These are phyloP conservation scores for Camponotus fellah DNA, from an alignment of 2,888 invertebrate species.

Conservation along the genomic window DNA sequence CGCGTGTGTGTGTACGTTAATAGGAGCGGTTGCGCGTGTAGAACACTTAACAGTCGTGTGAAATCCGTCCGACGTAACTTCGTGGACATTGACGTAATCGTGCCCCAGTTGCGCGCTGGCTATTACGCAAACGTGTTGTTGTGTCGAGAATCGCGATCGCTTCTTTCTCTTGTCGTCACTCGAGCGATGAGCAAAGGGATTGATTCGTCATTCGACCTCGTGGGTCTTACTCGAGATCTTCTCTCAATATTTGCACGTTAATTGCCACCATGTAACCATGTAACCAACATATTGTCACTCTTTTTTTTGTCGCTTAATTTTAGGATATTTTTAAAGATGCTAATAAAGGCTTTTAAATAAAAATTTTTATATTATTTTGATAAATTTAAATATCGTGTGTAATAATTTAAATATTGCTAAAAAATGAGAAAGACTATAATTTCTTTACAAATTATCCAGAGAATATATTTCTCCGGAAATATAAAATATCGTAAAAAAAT, in stretches of 20 bases:
- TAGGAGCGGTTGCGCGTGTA: conserved; percentile 43
- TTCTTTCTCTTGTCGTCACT: conserved; percentile 34
- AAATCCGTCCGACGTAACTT: conserved; percentile 61
- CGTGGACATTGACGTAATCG: conserved; percentile 66
- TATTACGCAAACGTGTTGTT: conserved; percentile 68
- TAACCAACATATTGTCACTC: not conserved
- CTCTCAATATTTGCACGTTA: conserved; percentile 3
- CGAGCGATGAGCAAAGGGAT: conserved; percentile 1
- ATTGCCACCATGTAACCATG: not conserved
- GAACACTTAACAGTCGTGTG: conserved; percentile 51
- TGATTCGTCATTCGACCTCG: conserved; percentile 8
- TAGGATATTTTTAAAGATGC: not conserved
- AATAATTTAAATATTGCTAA: too few relatives aligned
- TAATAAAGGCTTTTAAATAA: not conserved
- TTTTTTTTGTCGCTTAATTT: not conserved
- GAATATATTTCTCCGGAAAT: not conserved
- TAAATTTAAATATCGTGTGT: not conserved
- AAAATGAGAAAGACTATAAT: not conserved
- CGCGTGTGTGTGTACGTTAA: conserved; percentile 37
- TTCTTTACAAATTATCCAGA: not conserved
- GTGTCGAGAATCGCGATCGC: conserved; percentile 33
- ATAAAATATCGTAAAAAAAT: not conserved
- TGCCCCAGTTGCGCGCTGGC: conserved; percentile 61
- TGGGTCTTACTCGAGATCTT: conserved; percentile 9
- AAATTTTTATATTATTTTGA: not conserved